Conservation (phyloP, 2,888 invertebrate genomes). For the Eupithecia insigniata region DNA sequence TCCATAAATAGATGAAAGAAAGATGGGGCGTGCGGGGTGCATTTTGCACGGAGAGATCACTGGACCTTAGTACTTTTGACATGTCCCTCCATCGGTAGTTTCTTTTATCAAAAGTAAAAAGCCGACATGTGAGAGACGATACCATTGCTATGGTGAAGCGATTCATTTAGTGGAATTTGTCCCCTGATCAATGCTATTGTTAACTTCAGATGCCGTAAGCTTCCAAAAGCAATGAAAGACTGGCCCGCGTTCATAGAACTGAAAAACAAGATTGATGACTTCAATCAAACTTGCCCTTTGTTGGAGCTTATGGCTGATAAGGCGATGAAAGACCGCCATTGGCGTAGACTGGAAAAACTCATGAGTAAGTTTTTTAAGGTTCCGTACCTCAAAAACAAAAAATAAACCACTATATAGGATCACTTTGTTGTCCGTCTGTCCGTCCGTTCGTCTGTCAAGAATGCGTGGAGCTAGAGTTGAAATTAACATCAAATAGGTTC, state of each 20-base stretch:
- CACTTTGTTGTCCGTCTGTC: no score
- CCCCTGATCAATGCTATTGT: background rate
- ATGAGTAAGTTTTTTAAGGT: constrained; percentile 72
- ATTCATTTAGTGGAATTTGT: background rate
- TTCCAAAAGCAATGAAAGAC: constrained; percentile 93
- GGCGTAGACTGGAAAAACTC: constrained; percentile 85
- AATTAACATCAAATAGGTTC: no score
- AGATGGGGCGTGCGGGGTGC: no score
- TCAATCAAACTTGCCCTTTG: constrained; percentile 93
- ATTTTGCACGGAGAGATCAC: background rate
- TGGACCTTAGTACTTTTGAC: background rate
- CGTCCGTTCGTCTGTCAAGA: no score
- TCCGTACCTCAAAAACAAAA: no score
- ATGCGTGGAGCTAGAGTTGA: no score
- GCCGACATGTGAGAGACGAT: background rate
- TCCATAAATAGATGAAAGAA: no score
- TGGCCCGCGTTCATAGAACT: constrained; percentile 95
- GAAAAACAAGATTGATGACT: constrained; percentile 95
- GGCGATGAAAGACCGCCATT: constrained; percentile 92
- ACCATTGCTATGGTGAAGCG: background rate
- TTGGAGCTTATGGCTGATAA: constrained; percentile 95
- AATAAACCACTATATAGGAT: no score
- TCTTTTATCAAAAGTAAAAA: background rate
- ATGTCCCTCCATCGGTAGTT: background rate
- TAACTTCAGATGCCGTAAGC: constrained; percentile 87